These are phyloP conservation scores for Scaptomyza tumidula DNA, from an alignment of 2,888 invertebrate genomes.

Conservation along the genomic window DNA sequence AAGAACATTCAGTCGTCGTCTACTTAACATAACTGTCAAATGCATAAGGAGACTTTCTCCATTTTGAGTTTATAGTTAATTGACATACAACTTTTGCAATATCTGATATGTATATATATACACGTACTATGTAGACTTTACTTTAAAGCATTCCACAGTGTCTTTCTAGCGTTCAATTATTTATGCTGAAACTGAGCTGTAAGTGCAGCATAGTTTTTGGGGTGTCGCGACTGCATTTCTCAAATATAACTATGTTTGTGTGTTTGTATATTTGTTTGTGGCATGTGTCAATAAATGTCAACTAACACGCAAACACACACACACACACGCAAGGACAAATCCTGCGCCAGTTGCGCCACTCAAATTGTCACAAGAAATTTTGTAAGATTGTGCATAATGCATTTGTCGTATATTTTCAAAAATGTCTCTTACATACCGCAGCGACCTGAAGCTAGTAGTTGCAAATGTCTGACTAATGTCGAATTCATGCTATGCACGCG, in stretches of 20 bases:
- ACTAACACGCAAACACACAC: slow-evolving; percentile 5
- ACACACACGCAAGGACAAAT: slow-evolving; percentile 21
- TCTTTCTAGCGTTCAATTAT: slow-evolving; percentile 23
- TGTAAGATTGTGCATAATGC: slow-evolving; percentile 26
- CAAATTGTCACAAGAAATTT: slow-evolving; percentile 61
- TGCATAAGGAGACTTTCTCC: slow-evolving; percentile 8
- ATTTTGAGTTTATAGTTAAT: slow-evolving; percentile 51
- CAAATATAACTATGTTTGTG: not conserved
- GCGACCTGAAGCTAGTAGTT: not conserved
- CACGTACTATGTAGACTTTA: slow-evolving; percentile 3
- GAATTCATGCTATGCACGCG: too few relatives aligned
- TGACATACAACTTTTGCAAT: slow-evolving; percentile 55
- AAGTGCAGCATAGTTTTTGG: slow-evolving; percentile 47
- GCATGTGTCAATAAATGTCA: slow-evolving; percentile 47
- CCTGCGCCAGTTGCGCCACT: slow-evolving; percentile 55
- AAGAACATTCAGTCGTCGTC: slow-evolving; percentile 33
- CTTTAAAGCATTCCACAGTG: slow-evolving; percentile 6
- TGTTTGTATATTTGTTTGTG: slow-evolving; percentile 39
- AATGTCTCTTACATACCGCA: slow-evolving; percentile 3
- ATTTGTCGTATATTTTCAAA: slow-evolving; percentile 27
- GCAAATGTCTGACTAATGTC: not conserved
- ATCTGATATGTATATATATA: slow-evolving; percentile 42
- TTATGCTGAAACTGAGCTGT: slow-evolving; percentile 37
- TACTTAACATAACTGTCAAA: not conserved
- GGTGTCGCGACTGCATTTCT: slow-evolving; percentile 48